Percentiles rank a stretch among this genome's conserved stretches.
These are phyloP conservation scores for Larimichthys crocea DNA, from an alignment of 2,113 vertebrate species.

Conservation along the genomic window DNA sequence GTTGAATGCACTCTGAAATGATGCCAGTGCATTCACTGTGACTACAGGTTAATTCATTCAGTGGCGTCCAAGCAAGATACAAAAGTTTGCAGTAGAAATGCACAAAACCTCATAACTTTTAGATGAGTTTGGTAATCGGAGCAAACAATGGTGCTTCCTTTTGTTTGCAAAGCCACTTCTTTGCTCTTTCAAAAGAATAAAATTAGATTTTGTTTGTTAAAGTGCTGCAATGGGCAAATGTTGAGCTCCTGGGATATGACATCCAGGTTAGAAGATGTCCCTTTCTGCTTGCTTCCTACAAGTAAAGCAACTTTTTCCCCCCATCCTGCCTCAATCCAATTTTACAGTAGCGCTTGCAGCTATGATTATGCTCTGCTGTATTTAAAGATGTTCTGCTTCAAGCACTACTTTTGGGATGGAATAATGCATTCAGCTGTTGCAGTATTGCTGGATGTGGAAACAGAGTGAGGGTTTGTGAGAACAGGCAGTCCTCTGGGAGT, in stretches of 20 bases:
- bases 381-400: slow-evolving; percentile 19
- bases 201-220: background rate
- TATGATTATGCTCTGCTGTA: slow-evolving; percentile 1
- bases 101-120: background rate
- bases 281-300: background rate
- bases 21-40: background rate
- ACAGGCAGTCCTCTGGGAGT: slow-evolving; percentile 42
- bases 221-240: slow-evolving; percentile 3
- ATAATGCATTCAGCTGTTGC: slow-evolving; percentile 44
- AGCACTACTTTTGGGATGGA: slow-evolving; percentile 5
- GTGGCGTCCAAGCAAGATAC: background rate
- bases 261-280: background rate
- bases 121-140: background rate
- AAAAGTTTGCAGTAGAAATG: background rate
- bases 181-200: background rate
- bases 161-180: background rate
- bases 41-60: background rate
- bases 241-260: background rate
- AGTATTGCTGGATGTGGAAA: slow-evolving; percentile 31
- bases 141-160: background rate
- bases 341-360: background rate
- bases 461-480: slow-evolving; percentile 39
- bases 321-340: slow-evolving; percentile 1
- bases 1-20: background rate
- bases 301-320: slow-evolving; percentile 5